A percentile compares a stretch with the other conserved stretches of the same genome.
phyloP scores from a whole-genome alignment of 1,140 invertebrate genomes.

The Temnothorax curvispinosus region DNA sequence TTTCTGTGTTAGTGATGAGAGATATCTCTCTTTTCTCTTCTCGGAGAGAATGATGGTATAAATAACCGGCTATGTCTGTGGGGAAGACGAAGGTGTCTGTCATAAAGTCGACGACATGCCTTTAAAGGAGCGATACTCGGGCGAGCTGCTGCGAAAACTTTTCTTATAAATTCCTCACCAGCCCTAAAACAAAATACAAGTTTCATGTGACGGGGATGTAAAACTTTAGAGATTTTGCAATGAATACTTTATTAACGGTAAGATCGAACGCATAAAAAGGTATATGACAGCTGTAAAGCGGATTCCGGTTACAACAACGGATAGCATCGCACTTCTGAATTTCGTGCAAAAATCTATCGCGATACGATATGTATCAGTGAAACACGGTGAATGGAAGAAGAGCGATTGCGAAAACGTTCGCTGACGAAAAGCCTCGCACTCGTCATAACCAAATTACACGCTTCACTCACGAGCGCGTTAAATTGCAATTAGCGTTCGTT shows the following conservation, averaged over 20 bases:
- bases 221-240: conserved; percentile 41
- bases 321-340: conserved; percentile 21
- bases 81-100: conserved; percentile 47
- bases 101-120: conserved; percentile 56
- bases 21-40: background rate
- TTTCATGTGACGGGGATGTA: conserved; percentile 25
- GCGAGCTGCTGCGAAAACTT: conserved; percentile 31
- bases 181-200: conserved; percentile 53
- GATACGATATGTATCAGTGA: conserved; percentile 32
- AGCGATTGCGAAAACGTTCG: conserved; percentile 35
- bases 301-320: conserved; percentile 1
- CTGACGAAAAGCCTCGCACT: conserved; percentile 39
- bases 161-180: conserved; percentile 47
- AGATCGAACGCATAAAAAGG: conserved; percentile 25
- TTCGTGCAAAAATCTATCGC: conserved; percentile 30
- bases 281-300: conserved; percentile 26
- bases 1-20: background rate
- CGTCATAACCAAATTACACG: conserved; percentile 49
- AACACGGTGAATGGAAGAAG: conserved; percentile 5
- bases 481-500: conserved; percentile 48
- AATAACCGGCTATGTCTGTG: conserved; percentile 17
- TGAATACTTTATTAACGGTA: conserved; percentile 57
- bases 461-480: conserved; percentile 46
- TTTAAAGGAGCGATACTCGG: conserved; percentile 45
- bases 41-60: conserved; percentile 29